Base-by-base conservation (phyloP, 2,888 invertebrate species). In the Troglohyphantes excavatus region DNA sequence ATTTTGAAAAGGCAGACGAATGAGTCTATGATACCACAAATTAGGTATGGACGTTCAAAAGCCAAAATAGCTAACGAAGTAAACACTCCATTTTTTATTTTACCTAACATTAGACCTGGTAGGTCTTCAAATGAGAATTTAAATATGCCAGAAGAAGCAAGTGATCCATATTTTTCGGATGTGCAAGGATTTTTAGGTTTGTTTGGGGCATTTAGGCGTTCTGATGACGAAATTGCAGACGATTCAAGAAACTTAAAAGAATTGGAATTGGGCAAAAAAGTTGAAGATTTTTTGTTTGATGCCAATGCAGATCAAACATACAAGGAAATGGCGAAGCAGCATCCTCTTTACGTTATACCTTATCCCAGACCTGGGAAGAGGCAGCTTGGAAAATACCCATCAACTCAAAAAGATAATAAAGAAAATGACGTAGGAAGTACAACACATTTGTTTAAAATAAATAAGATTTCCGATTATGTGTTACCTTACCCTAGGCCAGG, bases 101-200 rank as follows among this genome's bases (percentile, higher is more conserved):
- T 88, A 26, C 87, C 87, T 0, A 81, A 88, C 26, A 73, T 72
- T 13, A 21, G 87, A 33, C 87, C 87, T 26, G 87, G 87, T 39
- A 79, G 87, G 53, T 87, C 87, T 6, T 27, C 29, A 53, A 75
- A 59, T 11, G 27, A 7, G 3, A 2, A 9, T 75, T 0, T 9
- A 46, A 72, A 26, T 26, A 72, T 26, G 23, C 46, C 21, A 26
- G 33, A 68, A 19, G 68, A 70, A 33, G 33, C 53, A 33, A 23
- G n/a, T 17, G 53, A 53, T 9, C 53, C 53, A n/a, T 53, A 53
- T 2, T 1, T n/a, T 53, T 0, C 53, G 17, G 53, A 53, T 17
- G 13, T 53, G 53, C 17, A 53, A n/a, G 53, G 53, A 53, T 53
- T 53, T n/a, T 53, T 53, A 53, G 53, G 53, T 53, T 53, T 26